Conservation (phyloP, 2,797 vertebrate species). For the Mycteria americana region DNA sequence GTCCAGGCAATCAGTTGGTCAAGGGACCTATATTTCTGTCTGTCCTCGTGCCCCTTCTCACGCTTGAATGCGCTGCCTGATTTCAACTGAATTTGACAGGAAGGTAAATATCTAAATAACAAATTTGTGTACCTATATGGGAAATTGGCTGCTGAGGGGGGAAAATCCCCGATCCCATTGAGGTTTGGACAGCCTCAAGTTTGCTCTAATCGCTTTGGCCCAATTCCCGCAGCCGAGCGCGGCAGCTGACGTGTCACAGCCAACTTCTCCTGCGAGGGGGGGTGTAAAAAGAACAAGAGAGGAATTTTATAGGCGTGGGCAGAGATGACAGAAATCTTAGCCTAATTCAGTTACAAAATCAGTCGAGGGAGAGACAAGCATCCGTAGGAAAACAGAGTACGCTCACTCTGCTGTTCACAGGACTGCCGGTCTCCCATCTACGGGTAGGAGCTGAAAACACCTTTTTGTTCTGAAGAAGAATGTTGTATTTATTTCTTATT, state of each 20-base stretch:
- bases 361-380: background rate
- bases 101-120: background rate
- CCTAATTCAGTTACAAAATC: background rate
- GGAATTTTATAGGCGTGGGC: background rate
- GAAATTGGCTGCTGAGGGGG: background rate
- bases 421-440: background rate
- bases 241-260: background rate
- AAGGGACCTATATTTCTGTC: background rate
- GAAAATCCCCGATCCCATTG: background rate
- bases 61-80: fast-evolving
- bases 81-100: background rate
- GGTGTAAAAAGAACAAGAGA: background rate
- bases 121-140: background rate
- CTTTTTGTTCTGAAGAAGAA: background rate
- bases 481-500: background rate
- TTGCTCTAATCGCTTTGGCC: background rate
- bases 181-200: background rate
- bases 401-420: background rate
- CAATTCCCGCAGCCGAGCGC: background rate
- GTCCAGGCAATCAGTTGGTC: background rate
- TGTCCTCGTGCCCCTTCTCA: background rate
- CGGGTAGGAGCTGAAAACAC: background rate
- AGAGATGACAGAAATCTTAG: background rate
- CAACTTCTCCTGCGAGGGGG: background rate
- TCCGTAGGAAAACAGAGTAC: background rate